These are phyloP conservation scores for Poecile montanus DNA, from an alignment of 2,797 vertebrate genomes.

Conservation along the genomic window DNA sequence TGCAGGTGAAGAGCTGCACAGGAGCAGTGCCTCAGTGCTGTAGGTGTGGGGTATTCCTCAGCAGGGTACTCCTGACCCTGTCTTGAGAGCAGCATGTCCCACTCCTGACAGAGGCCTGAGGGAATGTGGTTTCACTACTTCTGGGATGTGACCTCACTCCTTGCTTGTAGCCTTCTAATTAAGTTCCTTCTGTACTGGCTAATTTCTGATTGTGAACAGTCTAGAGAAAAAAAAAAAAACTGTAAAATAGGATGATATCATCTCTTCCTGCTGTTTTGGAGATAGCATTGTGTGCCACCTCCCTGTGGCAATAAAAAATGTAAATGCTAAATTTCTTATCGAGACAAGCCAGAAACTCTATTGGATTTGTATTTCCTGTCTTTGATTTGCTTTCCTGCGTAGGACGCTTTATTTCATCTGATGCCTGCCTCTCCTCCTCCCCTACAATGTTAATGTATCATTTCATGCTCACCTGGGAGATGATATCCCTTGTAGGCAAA, in stretches of 20 bases:
- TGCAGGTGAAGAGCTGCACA: neutral
- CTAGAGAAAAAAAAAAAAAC: neutral
- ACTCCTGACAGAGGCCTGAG: neutral
- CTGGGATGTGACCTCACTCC: neutral
- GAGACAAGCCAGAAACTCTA: neutral
- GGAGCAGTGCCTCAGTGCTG: neutral
- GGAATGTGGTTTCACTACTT: fast-evolving
- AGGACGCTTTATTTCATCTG: neutral
- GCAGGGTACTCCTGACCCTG: fast-evolving
- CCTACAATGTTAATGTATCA: neutral
- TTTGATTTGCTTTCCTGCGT: neutral
- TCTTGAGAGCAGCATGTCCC: too few relatives aligned
- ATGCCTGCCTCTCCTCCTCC: neutral
- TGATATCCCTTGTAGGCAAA: neutral
- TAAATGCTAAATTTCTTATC: constrained; percentile 35
- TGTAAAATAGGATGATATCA: neutral
- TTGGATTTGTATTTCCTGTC: constrained; percentile 35
- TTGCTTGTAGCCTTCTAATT: neutral
- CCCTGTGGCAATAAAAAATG: constrained; percentile 32
- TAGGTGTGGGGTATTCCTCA: fast-evolving
- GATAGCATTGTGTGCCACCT: constrained; percentile 27
- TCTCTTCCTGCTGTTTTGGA: constrained; percentile 50
- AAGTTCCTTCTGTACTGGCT: neutral
- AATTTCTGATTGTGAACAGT: neutral
- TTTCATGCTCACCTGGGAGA: constrained; percentile 51